Evolutionary conservation across 2,797 vertebrate species (phyloP), one percentile per base, ranked within the genome.

Genomic region (Taeniopygia guttata): DNA sequence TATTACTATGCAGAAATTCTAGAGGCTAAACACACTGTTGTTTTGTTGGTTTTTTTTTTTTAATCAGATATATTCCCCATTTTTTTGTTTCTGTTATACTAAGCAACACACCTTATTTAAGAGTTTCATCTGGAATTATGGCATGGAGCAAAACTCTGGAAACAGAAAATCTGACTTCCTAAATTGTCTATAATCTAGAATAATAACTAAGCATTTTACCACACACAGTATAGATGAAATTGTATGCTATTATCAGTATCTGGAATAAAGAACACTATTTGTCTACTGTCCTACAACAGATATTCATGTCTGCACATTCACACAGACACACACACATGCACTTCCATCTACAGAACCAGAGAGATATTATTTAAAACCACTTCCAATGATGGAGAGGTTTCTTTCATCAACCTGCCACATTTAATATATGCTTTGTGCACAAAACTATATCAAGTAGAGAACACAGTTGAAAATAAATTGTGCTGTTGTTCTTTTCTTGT

Each of bases 341-440:
- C 30, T 66, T 77, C 45, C 68, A 86, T 48, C 73, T 85, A 82
- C 84, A 92, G 64, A 90, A 49, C 70, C 85, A 89, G 96, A 95
- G 48, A 96, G 64, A 83, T 90, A 67, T 97, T 97, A 96, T 97
- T 91, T 93, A 91, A 96, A 96, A 90, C 21, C 34, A 19, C 76
- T 91, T 87, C 25, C 56, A 72, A 74, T 70, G 32, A 75, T 40
- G 20, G 55, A 91, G 30, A 16, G 25, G 20, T 20, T n/a, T 64
- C 83, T 92, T 96, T 95, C 88, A 89, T 84, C 51, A 84, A 19
- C 16, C 29, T 75, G 17, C 16, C 56, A 74, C 66, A 76, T 67
- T 68, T 67, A 92, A 97, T 91, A 94, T 58, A 54, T 49, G 66
- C 34, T 96, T 96, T 96, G 56, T 90, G 40, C 73, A 73, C 27